Evolutionary conservation across 2,797 vertebrate genomes (phyloP), one percentile per base, ranked within the genome.

Genomic region (Taeniopygia guttata): DNA sequence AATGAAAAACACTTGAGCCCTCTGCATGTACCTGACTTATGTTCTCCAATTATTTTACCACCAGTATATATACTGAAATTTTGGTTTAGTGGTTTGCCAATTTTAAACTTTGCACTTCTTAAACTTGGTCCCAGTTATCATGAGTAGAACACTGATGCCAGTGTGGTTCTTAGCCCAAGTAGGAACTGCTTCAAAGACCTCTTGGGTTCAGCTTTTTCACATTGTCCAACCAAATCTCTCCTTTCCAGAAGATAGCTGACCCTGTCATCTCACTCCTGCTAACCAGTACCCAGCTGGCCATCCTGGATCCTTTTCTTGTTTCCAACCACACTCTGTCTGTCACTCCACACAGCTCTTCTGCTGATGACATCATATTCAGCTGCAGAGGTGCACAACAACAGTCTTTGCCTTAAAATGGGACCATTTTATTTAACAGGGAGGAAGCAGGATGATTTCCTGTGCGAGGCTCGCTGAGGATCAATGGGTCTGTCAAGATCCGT

Each of bases 241-340:
- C 18, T 72, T 84, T 84, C 42, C 62, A 73, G 32, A 60, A 46
- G 40, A 20, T 22, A 40, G 5, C 11, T 75, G 66, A 32, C 6
- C 7, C 30, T 63, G 1, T 46, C 0, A 0, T 66, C 66, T 72
- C 60, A 23, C 4, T 76, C 16, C 26, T 34, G 27, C 15, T 63
- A 51, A 49, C 29, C 51, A 80, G 63, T 9, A 69, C 51, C 26
- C 62, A 45, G 29, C 58, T 66, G 76, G n/a, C 27, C 5, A 0
- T 43, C 20, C 36, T 45, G 32, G 26, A 48, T 75, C 38, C 42
- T 21, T 32, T 60, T 62, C 25, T 62, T 48, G 5, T 67, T 93
- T 93, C 38, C 43, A 56, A 3, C 32, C 15, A 4, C n/a, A 4
- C 43, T 59, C 26, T 73, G 48, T 59, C 62, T 54, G 40, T 36